Evolutionary conservation across 2,888 invertebrate species (phyloP), one percentile per base, ranked within the genome.

Genomic region (Anaspis maculata): DNA sequence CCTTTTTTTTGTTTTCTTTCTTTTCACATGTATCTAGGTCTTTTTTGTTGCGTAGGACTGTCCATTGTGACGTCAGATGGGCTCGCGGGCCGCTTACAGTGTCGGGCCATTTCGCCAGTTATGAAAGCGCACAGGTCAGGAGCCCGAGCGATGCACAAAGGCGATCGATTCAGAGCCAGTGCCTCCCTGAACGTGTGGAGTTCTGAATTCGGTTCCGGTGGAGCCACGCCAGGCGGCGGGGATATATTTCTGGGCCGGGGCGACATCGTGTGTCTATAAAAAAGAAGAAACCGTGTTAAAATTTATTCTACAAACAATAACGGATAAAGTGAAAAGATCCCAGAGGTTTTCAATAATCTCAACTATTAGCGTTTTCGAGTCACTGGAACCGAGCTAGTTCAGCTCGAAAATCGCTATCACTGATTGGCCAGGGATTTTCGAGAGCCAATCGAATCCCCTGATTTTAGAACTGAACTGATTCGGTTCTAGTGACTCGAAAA

Each of bases 171-270:
- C 52, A 83, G 71, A 38, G 83, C 83, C 67, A 83, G 71, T 38
- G 83, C 83, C 67, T 84, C 83, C 58, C 79, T 72, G 59, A 84
- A 83, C 46, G 81, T 80, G 54, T 79, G 77, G 51, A 83, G 67
- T 56, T 82, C 79, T 26, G 74, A 64, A 52, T 79, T 79, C 4
- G 56, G 44, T 31, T 53, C 54, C 6, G 54, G 51, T 7, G 53
- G 46, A 3, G 51, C 42, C 12, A 52, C 61, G 13, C 63, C 62
- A 30, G 67, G 60, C 23, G 69, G 60, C 14, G 70, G 66, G 41
- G 71, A 68, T 56, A 69, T 65, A 57, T 69, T 60, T 62, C 69
- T 52, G 62, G 73, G 59, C 50, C 72, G 68, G 23, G 71, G 71
- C 16, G 71, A 71, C 55, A 68, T 33, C 24, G 40, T 27, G 24